Base-by-base conservation (phyloP, 92 coral and sea anemone species). In the Epizoanthus illoricatus region DNA sequence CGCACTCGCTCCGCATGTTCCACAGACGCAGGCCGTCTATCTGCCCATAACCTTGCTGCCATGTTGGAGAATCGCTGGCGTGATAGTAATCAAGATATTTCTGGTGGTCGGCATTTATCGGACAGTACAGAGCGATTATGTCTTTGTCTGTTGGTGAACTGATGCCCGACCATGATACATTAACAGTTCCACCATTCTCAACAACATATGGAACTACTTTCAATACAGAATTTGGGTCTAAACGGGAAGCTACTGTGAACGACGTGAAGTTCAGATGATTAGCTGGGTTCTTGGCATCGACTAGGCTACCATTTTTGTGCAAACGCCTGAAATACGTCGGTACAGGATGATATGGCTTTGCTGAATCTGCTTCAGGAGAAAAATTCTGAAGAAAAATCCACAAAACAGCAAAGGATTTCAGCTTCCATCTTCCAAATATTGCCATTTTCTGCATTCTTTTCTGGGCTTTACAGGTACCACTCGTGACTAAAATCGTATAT, bases 71-170 rank as follows among this genome's bases (percentile, higher is more conserved):
- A 54, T 73, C 87, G 28, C 85, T 88, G n/a, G 87, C 89, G 8
- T 75, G 64, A 6, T 89, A 49, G 56, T 84, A 91, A 63, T 96
- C 99, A 45, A 96, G 84, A 78, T 93, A 93, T 19, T 62, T 87
- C 7, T 92, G 67, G 13, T 91, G 89, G 18, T 78, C 71, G 55
- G 91, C 92, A 9, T 71, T 90, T 47, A 86, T 89, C 11, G 99
- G 99, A 64, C 99, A 96, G 64, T 91, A 93, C 21, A 96, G 75
- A 17, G 92, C 91, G 45, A 96, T 81, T n/a, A 93, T 75, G 80
- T 93, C 99, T 7, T 60, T 73, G 23, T 69, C 63, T 54, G 75
- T 82, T 18, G 96, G 84, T 33, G 76, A 75, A 10, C 67, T 67
- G 16, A 91, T 81, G 15, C 94, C 93, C 5, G 82, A 73, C 99